Evolutionary conservation across 2,797 vertebrate species (phyloP).

Genomic region (Myiotriccus ornatus): DNA sequence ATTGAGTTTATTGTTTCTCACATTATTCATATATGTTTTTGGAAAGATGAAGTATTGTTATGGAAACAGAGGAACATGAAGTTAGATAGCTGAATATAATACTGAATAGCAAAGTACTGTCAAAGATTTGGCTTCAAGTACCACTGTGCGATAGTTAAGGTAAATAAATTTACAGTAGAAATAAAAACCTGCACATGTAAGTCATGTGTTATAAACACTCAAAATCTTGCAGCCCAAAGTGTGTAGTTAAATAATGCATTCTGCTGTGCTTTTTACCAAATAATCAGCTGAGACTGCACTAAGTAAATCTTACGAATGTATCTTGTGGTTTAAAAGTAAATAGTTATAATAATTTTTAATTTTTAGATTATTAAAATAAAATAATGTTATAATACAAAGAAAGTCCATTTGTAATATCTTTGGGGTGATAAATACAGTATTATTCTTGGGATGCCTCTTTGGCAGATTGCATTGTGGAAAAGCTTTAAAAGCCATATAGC

Average conservation of each 20-base stretch:
- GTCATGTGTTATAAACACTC: background rate
- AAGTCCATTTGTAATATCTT: conserved; percentile 26
- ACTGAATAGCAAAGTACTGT: background rate
- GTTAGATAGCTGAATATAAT: background rate
- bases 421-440: conserved; percentile 12
- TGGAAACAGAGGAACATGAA: background rate
- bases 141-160: background rate
- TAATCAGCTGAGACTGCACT: background rate
- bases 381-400: background rate
- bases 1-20: conserved; percentile 18
- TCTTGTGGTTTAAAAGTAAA: background rate
- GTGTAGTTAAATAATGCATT: background rate
- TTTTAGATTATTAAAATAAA: conserved; percentile 14
- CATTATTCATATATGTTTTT: background rate
- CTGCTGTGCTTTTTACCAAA: background rate
- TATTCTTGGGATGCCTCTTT: conserved; percentile 39
- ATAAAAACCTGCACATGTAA: background rate
- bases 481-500: conserved; percentile 12
- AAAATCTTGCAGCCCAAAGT: background rate
- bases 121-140: background rate
- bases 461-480: background rate
- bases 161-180: background rate
- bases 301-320: background rate
- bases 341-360: background rate
- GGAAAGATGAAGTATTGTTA: background rate